Evolutionary conservation across 2,113 vertebrate species (phyloP).

Genomic region (Percina caprodes): DNA sequence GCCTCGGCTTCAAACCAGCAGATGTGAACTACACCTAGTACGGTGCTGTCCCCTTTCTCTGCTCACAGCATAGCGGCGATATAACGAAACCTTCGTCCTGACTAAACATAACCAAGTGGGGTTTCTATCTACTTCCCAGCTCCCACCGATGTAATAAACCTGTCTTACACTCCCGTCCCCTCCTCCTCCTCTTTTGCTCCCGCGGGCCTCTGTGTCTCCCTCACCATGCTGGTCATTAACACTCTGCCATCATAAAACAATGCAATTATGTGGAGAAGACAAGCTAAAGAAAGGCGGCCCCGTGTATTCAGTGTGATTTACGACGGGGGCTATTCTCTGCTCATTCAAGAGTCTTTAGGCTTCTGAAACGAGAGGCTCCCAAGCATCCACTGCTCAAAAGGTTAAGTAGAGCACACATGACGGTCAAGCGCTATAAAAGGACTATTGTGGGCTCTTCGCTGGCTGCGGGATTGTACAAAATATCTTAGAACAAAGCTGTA

Average conservation of each 20-base stretch:
- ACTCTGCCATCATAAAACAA: slow-evolving; percentile 82
- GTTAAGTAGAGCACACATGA: slow-evolving; percentile 36
- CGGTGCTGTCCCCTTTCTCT: slow-evolving; percentile 3
- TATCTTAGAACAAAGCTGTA: slow-evolving; percentile 50
- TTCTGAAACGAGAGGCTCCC: slow-evolving; percentile 55
- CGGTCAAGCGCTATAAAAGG: slow-evolving; percentile 60
- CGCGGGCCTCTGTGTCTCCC: slow-evolving; percentile 52
- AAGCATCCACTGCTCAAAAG: slow-evolving; percentile 62
- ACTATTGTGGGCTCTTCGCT: slow-evolving; percentile 42
- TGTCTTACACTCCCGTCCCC: slow-evolving; percentile 56
- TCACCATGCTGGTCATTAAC: slow-evolving; percentile 79
- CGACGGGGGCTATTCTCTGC: slow-evolving; percentile 66
- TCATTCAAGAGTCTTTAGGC: slow-evolving; percentile 66
- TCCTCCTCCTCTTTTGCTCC: slow-evolving; percentile 37
- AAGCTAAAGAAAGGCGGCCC: slow-evolving; percentile 62
- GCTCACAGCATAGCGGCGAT: slow-evolving; percentile 34
- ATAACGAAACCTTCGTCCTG: slow-evolving; percentile 45
- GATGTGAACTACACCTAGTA: slow-evolving; percentile 38
- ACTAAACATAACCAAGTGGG: slow-evolving; percentile 41
- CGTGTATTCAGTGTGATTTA: slow-evolving; percentile 77
- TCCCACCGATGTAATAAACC: slow-evolving; percentile 64
- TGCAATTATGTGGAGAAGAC: slow-evolving; percentile 74
- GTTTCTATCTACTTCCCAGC: slow-evolving; percentile 50
- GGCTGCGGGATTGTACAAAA: slow-evolving; percentile 27
- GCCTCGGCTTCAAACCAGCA: slow-evolving; percentile 22